Conservation (phyloP, 2,113 vertebrate genomes). For the Eulacestoma nigropectus region DNA sequence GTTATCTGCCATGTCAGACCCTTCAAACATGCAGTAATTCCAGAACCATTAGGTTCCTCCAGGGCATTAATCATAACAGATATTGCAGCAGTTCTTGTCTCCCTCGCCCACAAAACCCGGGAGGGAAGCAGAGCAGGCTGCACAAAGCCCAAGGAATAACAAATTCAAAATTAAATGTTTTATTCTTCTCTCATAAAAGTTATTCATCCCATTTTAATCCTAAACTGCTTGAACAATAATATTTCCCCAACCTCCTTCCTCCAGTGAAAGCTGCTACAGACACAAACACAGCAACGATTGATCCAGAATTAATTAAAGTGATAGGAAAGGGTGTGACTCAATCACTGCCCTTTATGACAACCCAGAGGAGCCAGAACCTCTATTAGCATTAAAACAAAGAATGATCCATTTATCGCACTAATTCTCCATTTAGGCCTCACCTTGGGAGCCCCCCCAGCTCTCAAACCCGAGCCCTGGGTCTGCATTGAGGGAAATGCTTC, state of each 20-base stretch:
- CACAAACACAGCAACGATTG: not conserved
- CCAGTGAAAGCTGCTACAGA: not conserved
- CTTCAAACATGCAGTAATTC: not conserved
- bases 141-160: not conserved
- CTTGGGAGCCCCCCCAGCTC: not conserved
- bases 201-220: not conserved
- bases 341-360: not conserved
- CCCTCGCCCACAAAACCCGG: accelerated
- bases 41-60: not conserved
- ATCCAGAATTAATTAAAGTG: not conserved
- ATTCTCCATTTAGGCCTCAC: not conserved
- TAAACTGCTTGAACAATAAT: not conserved
- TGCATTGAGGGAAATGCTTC: not conserved
- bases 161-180: not conserved
- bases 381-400: not conserved
- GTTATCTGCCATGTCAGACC: not conserved
- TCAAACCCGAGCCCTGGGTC: not conserved
- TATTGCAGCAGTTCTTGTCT: not conserved
- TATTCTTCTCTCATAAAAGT: not conserved
- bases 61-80: not conserved
- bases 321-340: not conserved
- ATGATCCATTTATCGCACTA: not conserved
- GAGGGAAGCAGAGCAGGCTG: not conserved
- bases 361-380: not conserved
- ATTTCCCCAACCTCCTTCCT: not conserved